phyloP scores from a whole-genome alignment of 2,888 invertebrate species.

The Melikaiella ostensackeni region DNA sequence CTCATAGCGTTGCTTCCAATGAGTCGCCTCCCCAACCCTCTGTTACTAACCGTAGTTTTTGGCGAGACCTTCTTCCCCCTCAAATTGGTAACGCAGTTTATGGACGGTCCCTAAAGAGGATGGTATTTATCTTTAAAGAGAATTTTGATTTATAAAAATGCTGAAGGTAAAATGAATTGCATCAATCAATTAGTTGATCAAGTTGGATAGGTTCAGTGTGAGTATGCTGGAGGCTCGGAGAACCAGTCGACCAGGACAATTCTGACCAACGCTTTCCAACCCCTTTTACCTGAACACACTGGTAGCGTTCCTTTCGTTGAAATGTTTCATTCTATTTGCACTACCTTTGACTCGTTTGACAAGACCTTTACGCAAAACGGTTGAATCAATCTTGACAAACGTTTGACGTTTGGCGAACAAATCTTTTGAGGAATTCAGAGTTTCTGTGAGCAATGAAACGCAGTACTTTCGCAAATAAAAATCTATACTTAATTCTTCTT shows the following conservation, averaged over 20 bases:
- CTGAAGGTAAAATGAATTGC: constrained; percentile 1
- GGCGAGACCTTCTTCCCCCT: too few relatives aligned
- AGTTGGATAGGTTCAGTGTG: neutral
- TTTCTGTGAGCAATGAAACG: neutral
- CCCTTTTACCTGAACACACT: constrained; percentile 18
- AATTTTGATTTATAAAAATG: neutral
- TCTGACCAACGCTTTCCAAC: constrained; percentile 24
- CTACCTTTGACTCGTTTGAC: constrained; percentile 16
- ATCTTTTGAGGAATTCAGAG: constrained; percentile 12
- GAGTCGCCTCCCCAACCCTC: too few relatives aligned
- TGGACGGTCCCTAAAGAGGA: too few relatives aligned
- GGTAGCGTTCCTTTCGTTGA: constrained; percentile 25
- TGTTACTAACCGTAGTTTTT: too few relatives aligned
- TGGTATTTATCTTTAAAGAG: neutral
- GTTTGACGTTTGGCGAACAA: constrained; percentile 19
- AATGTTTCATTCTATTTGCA: constrained; percentile 26
- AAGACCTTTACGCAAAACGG: constrained; percentile 31
- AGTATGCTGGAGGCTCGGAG: neutral
- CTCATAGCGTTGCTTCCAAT: too few relatives aligned
- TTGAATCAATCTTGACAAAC: constrained; percentile 30
- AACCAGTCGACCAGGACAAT: constrained; percentile 12
- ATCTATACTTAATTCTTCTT: neutral
- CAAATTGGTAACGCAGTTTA: too few relatives aligned
- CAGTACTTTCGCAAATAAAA: neutral
- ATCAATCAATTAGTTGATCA: neutral